Conservation (phyloP, 2,113 vertebrate species). For the Daubentonia madagascariensis region DNA sequence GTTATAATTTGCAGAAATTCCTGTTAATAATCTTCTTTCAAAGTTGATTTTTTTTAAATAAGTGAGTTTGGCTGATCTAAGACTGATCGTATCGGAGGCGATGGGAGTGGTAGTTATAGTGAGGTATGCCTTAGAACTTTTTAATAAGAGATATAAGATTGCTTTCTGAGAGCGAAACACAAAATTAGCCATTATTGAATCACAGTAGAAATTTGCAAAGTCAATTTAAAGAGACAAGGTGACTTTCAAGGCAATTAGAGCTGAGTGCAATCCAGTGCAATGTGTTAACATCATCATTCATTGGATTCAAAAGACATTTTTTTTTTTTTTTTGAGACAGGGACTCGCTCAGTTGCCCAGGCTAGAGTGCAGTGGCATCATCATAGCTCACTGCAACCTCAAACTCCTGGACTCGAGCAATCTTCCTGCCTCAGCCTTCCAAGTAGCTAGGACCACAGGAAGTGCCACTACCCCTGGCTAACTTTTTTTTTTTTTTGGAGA, state of each 20-base stretch:
- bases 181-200: not conserved
- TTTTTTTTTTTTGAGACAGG: no score
- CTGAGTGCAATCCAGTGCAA: not conserved
- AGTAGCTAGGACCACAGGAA: no score
- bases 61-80: not conserved
- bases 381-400: no score
- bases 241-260: not conserved
- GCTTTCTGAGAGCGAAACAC: not conserved
- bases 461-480: no score
- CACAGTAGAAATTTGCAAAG: not conserved
- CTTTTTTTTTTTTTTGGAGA: no score
- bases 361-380: no score
- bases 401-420: no score
- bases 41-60: not conserved
- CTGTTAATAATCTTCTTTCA: not conserved
- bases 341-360: no score
- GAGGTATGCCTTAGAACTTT: not conserved
- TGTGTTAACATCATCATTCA: not conserved
- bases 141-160: not conserved
- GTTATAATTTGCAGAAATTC: not conserved
- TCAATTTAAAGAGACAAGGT: not conserved
- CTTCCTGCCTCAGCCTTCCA: no score
- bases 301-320: not conserved
- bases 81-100: not conserved
- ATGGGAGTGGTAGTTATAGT: not conserved